phyloP scores from a whole-genome alignment of 2,888 invertebrate species.

The Ametastegia equiseti region DNA sequence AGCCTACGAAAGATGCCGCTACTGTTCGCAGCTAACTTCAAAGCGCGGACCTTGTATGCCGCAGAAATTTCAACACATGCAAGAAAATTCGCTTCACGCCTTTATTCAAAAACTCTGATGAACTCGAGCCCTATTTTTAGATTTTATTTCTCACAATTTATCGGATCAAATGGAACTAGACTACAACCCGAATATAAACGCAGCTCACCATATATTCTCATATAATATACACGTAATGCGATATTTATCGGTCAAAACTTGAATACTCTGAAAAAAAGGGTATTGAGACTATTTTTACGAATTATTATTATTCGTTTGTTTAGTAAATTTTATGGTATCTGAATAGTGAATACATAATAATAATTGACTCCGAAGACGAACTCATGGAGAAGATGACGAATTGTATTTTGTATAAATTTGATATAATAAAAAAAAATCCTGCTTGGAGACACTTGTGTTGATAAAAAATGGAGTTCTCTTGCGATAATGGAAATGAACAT shows the following conservation, averaged over 20 bases:
- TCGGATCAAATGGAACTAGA: not conserved
- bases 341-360: no score
- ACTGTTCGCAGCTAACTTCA: conserved; percentile 19
- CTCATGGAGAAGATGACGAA: not conserved
- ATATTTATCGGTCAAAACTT: not conserved
- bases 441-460: not conserved
- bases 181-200: not conserved
- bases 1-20: conserved; percentile 26
- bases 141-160: not conserved
- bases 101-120: not conserved
- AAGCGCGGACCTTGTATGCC: not conserved
- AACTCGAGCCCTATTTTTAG: not conserved
- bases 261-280: not conserved
- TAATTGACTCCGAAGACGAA: no score
- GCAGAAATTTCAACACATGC: not conserved
- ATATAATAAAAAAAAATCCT: not conserved
- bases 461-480: not conserved
- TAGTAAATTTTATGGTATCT: no score
- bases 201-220: not conserved
- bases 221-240: no score
- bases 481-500: not conserved
- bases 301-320: no score
- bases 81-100: not conserved
- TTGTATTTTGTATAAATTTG: not conserved
- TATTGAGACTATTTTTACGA: not conserved